These are phyloP conservation scores for Octopus sinensis DNA, from an alignment of 1,140 invertebrate genomes.

Conservation along the genomic window DNA sequence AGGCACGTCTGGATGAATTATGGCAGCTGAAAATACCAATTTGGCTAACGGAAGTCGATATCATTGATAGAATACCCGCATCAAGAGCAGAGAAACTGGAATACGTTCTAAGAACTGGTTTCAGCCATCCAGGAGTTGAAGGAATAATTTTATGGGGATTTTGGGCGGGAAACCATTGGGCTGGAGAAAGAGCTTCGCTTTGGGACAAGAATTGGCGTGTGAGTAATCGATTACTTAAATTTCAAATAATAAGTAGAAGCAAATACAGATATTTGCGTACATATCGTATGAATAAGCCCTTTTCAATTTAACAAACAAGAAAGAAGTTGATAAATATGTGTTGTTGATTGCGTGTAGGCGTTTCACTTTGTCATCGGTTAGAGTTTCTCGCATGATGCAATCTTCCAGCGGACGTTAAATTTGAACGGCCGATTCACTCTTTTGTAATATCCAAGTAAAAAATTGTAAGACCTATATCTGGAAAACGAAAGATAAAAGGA, in stretches of 20 bases:
- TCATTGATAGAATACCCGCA: not conserved
- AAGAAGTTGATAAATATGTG: too few relatives aligned
- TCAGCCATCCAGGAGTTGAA: conserved; percentile 18
- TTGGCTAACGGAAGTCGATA: conserved; percentile 26
- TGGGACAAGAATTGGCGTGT: not conserved
- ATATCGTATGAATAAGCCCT: not conserved
- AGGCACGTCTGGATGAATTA: conserved; percentile 19
- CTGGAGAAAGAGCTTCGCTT: not conserved
- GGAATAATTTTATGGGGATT: conserved; percentile 25
- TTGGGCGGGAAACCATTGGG: not conserved
- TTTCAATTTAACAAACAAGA: too few relatives aligned
- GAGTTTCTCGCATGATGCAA: too few relatives aligned
- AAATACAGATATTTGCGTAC: not conserved
- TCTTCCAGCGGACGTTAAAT: too few relatives aligned
- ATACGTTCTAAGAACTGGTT: conserved; percentile 2
- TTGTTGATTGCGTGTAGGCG: too few relatives aligned
- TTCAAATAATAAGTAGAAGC: too few relatives aligned
- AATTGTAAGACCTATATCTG: too few relatives aligned
- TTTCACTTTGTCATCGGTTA: too few relatives aligned
- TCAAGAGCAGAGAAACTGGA: conserved; percentile 19
- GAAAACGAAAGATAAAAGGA: too few relatives aligned
- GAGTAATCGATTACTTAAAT: not conserved
- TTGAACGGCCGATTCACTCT: too few relatives aligned
- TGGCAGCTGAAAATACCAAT: conserved; percentile 18
- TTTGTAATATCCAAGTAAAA: too few relatives aligned